Percentiles rank a stretch among this genome's conserved stretches.
phyloP scores from a whole-genome alignment of 2,113 vertebrate species.

The Actenoides lindsayi region DNA sequence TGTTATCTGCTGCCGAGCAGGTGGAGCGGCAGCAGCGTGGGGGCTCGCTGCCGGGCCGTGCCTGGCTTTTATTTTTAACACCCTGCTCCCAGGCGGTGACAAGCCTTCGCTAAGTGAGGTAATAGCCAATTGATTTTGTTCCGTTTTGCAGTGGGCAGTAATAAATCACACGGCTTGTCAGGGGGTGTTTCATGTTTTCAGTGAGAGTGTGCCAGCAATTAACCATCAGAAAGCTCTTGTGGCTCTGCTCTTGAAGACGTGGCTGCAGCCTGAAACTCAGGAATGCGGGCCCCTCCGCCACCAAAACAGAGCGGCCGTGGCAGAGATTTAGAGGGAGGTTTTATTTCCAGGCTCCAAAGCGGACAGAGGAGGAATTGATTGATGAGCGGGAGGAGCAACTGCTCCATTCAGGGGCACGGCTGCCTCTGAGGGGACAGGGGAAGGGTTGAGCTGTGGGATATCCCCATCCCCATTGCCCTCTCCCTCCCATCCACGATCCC shows the following conservation, averaged over 20 bases:
- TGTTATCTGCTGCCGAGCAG: slow-evolving; percentile 36
- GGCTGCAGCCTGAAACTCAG: slow-evolving; percentile 27
- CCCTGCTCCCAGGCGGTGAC: slow-evolving; percentile 90
- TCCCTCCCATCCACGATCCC: not conserved
- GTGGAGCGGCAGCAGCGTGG: not conserved
- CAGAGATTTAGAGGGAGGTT: slow-evolving; percentile 25
- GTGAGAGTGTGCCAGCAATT: slow-evolving; percentile 91
- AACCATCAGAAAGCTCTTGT: slow-evolving; percentile 85
- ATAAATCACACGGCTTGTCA: slow-evolving; percentile 97
- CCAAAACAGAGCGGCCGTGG: slow-evolving; percentile 18
- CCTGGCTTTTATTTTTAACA: slow-evolving; percentile 92
- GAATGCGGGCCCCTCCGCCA: slow-evolving; percentile 44
- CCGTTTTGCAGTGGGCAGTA: slow-evolving; percentile 91
- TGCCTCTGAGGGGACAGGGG: fast-evolving
- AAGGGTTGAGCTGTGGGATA: not conserved
- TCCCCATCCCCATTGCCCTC: too few relatives aligned
- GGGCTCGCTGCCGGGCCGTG: not conserved
- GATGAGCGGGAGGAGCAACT: slow-evolving; percentile 45
- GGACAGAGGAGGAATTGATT: slow-evolving; percentile 49
- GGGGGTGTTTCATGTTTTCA: slow-evolving; percentile 87
- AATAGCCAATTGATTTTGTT: slow-evolving; percentile 98
- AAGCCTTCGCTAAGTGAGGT: slow-evolving; percentile 93
- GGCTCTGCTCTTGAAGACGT: slow-evolving; percentile 68
- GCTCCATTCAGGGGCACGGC: not conserved
- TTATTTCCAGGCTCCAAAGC: slow-evolving; percentile 35